Base-by-base conservation (phyloP, 2,113 vertebrate species). In the Carettochelys insculpta region DNA sequence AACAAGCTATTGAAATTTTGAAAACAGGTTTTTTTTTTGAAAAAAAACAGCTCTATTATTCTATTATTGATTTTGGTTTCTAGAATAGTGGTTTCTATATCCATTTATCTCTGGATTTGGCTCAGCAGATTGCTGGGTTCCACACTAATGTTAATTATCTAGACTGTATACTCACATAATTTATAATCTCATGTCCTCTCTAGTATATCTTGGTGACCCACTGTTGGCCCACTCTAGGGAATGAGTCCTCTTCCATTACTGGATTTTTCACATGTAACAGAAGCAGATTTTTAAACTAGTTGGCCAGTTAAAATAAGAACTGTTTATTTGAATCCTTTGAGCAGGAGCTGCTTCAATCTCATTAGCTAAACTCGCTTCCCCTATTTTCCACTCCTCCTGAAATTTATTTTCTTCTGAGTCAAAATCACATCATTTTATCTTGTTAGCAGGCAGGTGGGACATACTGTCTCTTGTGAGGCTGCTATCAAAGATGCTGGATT, bases 351-450 rank as follows among this genome's bases (percentile, higher is more conserved):
- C 43, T 34, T 82, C 13, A 16, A 27, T 19, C 54, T 71, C 76
- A 25, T 31, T 11, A 58, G 58, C 61, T 77, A 80, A 82, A 47
- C 78, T 86, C 4, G 0, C 13, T 51, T 38, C 73, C 41, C 4
- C 0, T 13, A 41, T 77, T 89, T 90, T 81, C 77, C 47, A 51
- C 71, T 82, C 71, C 1, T 1, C 17, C 53, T 71, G 77, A 4
- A 0, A 87, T 92, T n/a, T 56, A 38, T 90, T 52, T 38, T 79
- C 2, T 8, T 27, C 43, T 3, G 43, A 77, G 80, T 54, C 61
- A 68, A 91, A 0, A 0, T 16, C 43, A 20, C n/a, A 52, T 43
- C 82, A 5, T 24, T 14, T n/a, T 52, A 51, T 16, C n/a, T 68
- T 5, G n/a, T 38, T 24, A 79, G 34, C 24, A 52, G 24, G 34